Evolutionary conservation across 2,888 invertebrate species (phyloP).

Genomic region (Drosophila birchii): DNA sequence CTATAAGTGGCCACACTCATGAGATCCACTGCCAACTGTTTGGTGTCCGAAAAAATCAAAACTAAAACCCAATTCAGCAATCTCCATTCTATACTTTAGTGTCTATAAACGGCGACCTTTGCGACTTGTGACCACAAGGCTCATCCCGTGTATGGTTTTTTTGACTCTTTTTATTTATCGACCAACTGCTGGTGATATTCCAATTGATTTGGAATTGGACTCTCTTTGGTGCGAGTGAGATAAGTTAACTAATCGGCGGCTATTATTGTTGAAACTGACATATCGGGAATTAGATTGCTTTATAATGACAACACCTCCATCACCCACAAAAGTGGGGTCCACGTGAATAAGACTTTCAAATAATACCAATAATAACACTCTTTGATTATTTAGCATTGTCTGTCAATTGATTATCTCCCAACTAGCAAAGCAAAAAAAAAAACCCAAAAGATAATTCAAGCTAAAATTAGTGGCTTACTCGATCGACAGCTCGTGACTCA

Average conservation of each 20-base stretch:
- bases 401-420: conserved; percentile 21
- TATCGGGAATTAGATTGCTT: conserved; percentile 76
- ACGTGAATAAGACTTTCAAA: conserved; percentile 25
- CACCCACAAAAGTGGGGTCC: conserved; percentile 26
- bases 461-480: conserved; percentile 38
- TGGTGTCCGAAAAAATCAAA: conserved; percentile 42
- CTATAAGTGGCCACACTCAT: conserved; percentile 48
- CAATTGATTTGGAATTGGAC: conserved; percentile 6
- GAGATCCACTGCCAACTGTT: conserved; percentile 32
- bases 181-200: not conserved
- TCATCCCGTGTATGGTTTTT: conserved; percentile 20
- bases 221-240: conserved; percentile 53
- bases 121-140: conserved; percentile 18
- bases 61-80: conserved; percentile 34
- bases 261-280: conserved; percentile 74
- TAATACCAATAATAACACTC: conserved; percentile 15
- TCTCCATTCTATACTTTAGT: conserved; percentile 9
- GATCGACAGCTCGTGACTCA: conserved; percentile 29
- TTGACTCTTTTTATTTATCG: conserved; percentile 4
- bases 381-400: conserved; percentile 28
- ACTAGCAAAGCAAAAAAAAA: conserved; percentile 41
- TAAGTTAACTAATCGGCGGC: conserved; percentile 77
- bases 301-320: conserved; percentile 70
- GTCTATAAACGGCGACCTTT: conserved; percentile 19
- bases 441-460: conserved; percentile 40